Base-by-base conservation (phyloP, 2,113 vertebrate genomes). In the Campylomormyrus numenius region DNA sequence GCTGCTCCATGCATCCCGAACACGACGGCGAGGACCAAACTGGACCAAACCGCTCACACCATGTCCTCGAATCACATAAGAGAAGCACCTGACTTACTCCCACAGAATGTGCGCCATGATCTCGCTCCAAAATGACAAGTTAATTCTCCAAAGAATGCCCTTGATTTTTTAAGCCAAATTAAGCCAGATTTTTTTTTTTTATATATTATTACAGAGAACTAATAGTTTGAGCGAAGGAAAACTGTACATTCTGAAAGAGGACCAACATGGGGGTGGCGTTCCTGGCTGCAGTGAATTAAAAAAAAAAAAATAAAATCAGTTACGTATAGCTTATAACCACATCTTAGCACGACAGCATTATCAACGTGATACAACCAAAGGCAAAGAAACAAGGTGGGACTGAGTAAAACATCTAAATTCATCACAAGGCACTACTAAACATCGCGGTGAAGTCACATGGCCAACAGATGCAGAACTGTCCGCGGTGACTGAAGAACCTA, bases 101-200 rank as follows among this genome's bases (percentile, higher is more conserved):
- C 92, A 90, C 85, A 86, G 90, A 92, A 90, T 89, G 91, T 83
- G 52, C 58, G 0, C 45, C 66, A 85, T 89, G 91, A 92, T 92
- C 49, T 88, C 83, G 70, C 24, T 48, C 21, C 24, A 87, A 53
- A 77, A 90, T 31, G 89, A 90, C 89, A 90, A 87, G 48, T 77
- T 90, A 90, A 90, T 85, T 80, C 89, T 45, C 46, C 45, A 35
- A 93, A 91, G 93, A 93, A 93, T 93, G 89, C 90, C 85, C 66
- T 53, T 62, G 90, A 90, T 74, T 89, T 91, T 74, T 66, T 93
- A 95, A 96, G 93, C 92, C 95, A 93, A 94, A 94, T 94, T 93
- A 94, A 94, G 90, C 92, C 49, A 80, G 91, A 93, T 90, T 91
- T 91, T 91, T 90, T 91, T 93, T 92, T 35, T 35, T 2, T 93